Conservation (phyloP, 2,888 invertebrate genomes). For the Plebejus argus region DNA sequence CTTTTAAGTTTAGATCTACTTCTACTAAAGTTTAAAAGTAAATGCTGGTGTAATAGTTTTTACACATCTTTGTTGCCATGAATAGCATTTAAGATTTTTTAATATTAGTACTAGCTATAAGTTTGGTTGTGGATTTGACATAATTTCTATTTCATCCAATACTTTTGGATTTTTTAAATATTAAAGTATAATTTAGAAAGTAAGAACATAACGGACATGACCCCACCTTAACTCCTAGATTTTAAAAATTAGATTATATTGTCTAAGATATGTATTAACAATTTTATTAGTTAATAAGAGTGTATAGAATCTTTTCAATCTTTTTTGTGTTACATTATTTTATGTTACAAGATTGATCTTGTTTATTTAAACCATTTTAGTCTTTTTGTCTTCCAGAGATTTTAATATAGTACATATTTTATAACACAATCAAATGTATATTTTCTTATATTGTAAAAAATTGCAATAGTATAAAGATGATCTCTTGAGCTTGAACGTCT, state of each 20-base stretch:
- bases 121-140: constrained; percentile 25
- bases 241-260: constrained; percentile 37
- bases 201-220: constrained; percentile 70
- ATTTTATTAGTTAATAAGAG: background rate
- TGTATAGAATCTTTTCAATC: background rate
- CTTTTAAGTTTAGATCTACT: constrained; percentile 70
- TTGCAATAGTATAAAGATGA: background rate
- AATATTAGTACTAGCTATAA: constrained; percentile 44
- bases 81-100: constrained; percentile 7
- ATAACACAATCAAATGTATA: background rate
- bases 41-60: background rate
- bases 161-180: constrained; percentile 28
- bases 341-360: background rate
- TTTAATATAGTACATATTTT: background rate
- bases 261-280: constrained; percentile 24
- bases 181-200: constrained; percentile 53
- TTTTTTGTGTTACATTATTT: background rate
- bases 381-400: constrained; percentile 40
- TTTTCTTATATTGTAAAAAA: constrained; percentile 1
- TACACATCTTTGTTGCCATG: constrained; percentile 31
- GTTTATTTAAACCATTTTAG: constrained; percentile 33
- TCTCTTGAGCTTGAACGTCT: background rate
- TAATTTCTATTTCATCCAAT: background rate
- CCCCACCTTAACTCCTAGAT: constrained; percentile 68
- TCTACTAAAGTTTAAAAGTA: constrained; percentile 59